Percentiles rank a stretch among this genome's conserved stretches.
Evolutionary conservation across 2,113 vertebrate genomes (phyloP).

Genomic region (Panurus biarmicus): DNA sequence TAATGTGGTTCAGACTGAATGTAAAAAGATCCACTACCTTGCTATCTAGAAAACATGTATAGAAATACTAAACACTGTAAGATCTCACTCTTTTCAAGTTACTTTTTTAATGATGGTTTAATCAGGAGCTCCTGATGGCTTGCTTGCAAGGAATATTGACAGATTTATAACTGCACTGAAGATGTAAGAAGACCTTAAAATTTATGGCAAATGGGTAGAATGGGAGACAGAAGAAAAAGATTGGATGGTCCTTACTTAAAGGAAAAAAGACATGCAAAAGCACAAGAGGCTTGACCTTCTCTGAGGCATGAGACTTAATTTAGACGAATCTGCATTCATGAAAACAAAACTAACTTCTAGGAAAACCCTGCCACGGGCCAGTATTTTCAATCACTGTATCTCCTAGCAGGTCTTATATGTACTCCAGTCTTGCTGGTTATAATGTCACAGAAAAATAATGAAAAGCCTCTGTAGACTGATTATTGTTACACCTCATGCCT

Average conservation of each 20-base stretch:
- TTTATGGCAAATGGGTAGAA: background rate
- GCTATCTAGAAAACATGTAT: background rate
- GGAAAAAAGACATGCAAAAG: background rate
- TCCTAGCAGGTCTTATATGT: background rate
- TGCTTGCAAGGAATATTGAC: background rate
- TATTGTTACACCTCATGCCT: background rate
- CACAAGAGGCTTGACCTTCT: background rate
- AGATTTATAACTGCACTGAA: background rate
- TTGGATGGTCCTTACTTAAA: background rate
- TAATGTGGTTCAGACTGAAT: background rate
- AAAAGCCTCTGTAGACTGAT: background rate
- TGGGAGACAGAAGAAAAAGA: background rate
- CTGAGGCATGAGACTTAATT: background rate
- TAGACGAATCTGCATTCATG: background rate
- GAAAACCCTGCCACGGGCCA: background rate
- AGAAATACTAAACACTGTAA: background rate
- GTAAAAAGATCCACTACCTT: background rate
- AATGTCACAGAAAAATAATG: background rate
- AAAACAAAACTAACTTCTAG: background rate
- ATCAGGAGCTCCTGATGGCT: background rate
- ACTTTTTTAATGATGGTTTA: background rate
- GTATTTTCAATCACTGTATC: background rate
- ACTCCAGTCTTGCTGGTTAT: background rate
- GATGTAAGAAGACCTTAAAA: background rate
- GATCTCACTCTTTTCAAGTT: background rate